Conservation (phyloP, 2,888 invertebrate genomes). For the Rhingia campestris region DNA sequence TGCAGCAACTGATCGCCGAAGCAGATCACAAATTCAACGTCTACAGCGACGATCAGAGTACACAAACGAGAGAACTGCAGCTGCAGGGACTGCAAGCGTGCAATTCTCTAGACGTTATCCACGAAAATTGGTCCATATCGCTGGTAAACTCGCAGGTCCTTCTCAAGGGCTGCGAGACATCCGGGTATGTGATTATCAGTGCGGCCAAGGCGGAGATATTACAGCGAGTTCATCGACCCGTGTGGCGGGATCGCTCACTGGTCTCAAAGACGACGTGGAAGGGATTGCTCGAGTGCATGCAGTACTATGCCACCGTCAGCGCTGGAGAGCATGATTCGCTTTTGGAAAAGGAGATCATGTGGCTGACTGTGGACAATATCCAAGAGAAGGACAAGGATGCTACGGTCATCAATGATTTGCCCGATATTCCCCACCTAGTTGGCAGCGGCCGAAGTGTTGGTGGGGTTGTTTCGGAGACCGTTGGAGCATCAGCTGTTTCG, state of each 20-base stretch:
- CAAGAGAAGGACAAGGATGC: constrained; percentile 92
- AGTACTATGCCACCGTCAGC: constrained; percentile 99
- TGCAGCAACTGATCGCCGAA: constrained; percentile 96
- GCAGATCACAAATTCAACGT: constrained; percentile 96
- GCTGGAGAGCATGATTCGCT: constrained; percentile 89
- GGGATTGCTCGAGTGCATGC: constrained; percentile 97
- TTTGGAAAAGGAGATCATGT: constrained; percentile 94
- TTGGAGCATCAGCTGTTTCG: constrained; percentile 90
- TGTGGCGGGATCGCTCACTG: constrained; percentile 92
- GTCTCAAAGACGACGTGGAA: constrained; percentile 98
- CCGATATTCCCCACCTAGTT: constrained; percentile 94
- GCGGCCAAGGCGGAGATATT: constrained; percentile 97
- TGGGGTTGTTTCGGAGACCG: constrained; percentile 96
- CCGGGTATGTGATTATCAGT: constrained; percentile 98
- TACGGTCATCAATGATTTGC: constrained; percentile 89
- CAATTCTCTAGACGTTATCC: constrained; percentile 94
- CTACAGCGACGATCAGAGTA: constrained; percentile 96
- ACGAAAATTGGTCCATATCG: constrained; percentile 97
- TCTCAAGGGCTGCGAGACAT: constrained; percentile 97
- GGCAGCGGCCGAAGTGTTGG: constrained; percentile 98
- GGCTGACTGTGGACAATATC: constrained; percentile 97
- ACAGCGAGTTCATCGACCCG: constrained; percentile 93
- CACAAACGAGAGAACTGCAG: constrained; percentile 89
- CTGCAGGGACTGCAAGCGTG: constrained; percentile 94
- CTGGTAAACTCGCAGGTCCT: constrained; percentile 86